These are phyloP conservation scores for Oscheius sp. DNA, from an alignment of 2,888 invertebrate genomes.

Conservation along the genomic window DNA sequence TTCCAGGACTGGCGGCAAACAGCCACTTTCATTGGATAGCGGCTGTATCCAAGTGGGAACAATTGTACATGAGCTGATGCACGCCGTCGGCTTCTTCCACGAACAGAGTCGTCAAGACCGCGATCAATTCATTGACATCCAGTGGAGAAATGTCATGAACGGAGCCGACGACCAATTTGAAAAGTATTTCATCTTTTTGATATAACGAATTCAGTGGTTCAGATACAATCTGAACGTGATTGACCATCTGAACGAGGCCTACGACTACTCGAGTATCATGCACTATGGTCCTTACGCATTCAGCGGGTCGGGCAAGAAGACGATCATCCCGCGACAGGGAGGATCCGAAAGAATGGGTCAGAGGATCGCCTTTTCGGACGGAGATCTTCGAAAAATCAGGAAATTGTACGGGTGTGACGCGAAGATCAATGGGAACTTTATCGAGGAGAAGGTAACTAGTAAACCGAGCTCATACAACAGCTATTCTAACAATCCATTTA, in stretches of 20 bases:
- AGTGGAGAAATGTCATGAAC: slow-evolving; percentile 73
- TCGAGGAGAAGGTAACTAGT: slow-evolving; percentile 23
- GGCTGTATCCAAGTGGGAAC: slow-evolving; percentile 72
- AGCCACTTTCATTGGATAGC: slow-evolving; percentile 69
- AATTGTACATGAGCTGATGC: slow-evolving; percentile 70
- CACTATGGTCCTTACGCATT: slow-evolving; percentile 73
- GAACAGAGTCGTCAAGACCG: slow-evolving; percentile 74
- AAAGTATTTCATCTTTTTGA: slow-evolving; percentile 59
- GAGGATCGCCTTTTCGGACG: slow-evolving; percentile 73
- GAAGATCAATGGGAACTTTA: slow-evolving; percentile 34
- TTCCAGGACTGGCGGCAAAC: slow-evolving; percentile 60
- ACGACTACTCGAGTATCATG: slow-evolving; percentile 66
- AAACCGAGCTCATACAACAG: not conserved
- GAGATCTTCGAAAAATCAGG: slow-evolving; percentile 75
- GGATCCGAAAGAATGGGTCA: slow-evolving; percentile 75
- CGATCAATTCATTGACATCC: slow-evolving; percentile 75
- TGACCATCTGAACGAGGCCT: slow-evolving; percentile 65
- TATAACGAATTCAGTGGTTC: slow-evolving; percentile 56
- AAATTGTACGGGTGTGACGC: slow-evolving; percentile 74
- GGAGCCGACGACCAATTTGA: slow-evolving; percentile 74
- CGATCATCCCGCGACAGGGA: slow-evolving; percentile 71
- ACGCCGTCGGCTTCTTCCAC: slow-evolving; percentile 72
- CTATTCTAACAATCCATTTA: slow-evolving; percentile 5
- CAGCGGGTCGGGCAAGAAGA: slow-evolving; percentile 65
- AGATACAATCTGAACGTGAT: slow-evolving; percentile 65